Conservation (phyloP, 2,888 invertebrate genomes). For the Lepeophtheirus nordmannii region DNA sequence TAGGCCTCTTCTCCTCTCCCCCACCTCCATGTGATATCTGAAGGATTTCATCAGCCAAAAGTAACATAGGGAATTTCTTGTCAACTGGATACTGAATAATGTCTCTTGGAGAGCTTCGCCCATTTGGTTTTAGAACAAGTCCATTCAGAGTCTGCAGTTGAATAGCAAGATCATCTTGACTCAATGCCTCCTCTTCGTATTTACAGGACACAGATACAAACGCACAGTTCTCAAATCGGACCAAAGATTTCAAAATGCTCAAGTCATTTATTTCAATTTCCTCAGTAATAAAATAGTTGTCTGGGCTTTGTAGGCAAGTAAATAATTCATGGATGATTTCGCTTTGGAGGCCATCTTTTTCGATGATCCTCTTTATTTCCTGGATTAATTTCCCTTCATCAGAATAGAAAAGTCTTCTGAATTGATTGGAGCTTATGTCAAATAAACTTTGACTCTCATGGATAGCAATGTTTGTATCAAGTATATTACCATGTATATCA, state of each 20-base stretch:
- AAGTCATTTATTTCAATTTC: conserved; percentile 32
- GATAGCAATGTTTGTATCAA: neutral
- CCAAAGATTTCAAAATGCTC: conserved; percentile 32
- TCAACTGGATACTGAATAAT: conserved; percentile 15
- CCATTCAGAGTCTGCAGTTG: conserved; percentile 16
- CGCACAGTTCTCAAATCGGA: conserved; percentile 33
- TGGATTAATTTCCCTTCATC: neutral
- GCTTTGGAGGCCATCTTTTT: neutral
- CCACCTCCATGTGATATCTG: conserved; percentile 33
- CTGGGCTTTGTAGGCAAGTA: conserved; percentile 31
- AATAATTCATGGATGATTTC: conserved; percentile 7
- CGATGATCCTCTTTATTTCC: neutral
- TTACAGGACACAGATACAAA: conserved; percentile 30
- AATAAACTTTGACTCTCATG: neutral
- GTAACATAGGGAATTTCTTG: conserved; percentile 30
- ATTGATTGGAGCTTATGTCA: neutral
- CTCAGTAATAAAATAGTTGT: conserved; percentile 34
- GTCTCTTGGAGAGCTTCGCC: neutral
- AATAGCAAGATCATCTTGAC: conserved; percentile 12
- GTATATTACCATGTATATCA: neutral
- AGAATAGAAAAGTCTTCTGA: neutral
- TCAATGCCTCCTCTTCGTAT: neutral
- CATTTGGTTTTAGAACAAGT: neutral
- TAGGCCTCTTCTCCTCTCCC: conserved; percentile 31
- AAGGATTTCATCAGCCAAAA: conserved; percentile 33